phyloP scores from a whole-genome alignment of 2,113 vertebrate genomes.

The Hiodon alosoides region DNA sequence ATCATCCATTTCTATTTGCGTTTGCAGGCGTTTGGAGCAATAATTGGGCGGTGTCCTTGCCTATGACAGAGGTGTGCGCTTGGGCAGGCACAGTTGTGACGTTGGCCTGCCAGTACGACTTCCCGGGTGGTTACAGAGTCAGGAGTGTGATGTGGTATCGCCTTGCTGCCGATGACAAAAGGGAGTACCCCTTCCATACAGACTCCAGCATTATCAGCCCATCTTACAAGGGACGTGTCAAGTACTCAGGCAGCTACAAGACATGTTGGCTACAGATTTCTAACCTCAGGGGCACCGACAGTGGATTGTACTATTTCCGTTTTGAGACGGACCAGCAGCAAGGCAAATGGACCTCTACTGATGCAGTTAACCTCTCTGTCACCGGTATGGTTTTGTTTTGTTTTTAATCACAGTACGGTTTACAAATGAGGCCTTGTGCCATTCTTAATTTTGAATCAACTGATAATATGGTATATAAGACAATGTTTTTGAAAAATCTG shows the following conservation, averaged over 20 bases:
- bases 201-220: conserved; percentile 54
- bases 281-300: conserved; percentile 56
- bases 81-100: conserved; percentile 65
- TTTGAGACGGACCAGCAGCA: conserved; percentile 63
- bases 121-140: conserved; percentile 60
- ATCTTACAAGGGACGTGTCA: conserved; percentile 51
- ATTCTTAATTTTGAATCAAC: no score
- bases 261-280: conserved; percentile 54
- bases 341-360: conserved; percentile 64
- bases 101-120: conserved; percentile 63
- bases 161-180: conserved; percentile 52
- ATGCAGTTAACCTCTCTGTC: conserved; percentile 55
- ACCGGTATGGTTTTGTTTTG: conserved; percentile 46
- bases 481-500: background rate
- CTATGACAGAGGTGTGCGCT: conserved; percentile 61
- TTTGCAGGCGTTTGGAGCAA: conserved; percentile 49
- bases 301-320: conserved; percentile 64
- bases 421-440: background rate
- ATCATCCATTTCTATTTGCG: background rate
- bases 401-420: background rate
- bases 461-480: background rate
- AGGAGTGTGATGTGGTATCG: conserved; percentile 66
- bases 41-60: conserved; percentile 61
- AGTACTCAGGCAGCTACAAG: conserved; percentile 50
- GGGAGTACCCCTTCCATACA: conserved; percentile 57